These are phyloP conservation scores for Manduca sexta DNA, from an alignment of 1,140 invertebrate species.

Conservation along the genomic window DNA sequence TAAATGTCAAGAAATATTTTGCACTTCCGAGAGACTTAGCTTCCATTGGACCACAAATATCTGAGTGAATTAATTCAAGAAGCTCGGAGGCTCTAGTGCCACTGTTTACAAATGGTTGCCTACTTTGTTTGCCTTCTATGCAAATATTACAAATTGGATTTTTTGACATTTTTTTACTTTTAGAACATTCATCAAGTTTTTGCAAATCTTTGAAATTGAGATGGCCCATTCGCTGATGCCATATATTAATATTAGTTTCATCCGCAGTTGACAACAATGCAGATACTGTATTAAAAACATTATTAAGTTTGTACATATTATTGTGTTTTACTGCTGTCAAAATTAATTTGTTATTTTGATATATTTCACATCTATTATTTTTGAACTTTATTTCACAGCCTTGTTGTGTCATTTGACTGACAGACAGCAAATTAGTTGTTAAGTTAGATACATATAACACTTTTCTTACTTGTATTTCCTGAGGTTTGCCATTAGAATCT, in stretches of 20 bases:
- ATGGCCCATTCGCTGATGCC: constrained; percentile 31
- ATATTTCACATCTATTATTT: background rate
- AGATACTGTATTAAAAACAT: constrained; percentile 4
- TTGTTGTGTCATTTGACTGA: background rate
- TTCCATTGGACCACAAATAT: constrained; percentile 61
- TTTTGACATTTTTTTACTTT: constrained; percentile 17
- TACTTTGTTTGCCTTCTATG: constrained; percentile 25
- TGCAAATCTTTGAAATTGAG: constrained; percentile 27
- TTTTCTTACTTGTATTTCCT: constrained; percentile 6
- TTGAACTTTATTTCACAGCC: background rate
- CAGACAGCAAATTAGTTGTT: background rate
- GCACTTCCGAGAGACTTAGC: constrained; percentile 34
- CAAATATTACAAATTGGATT: constrained; percentile 20
- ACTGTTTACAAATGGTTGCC: constrained; percentile 18
- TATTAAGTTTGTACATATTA: constrained; percentile 22
- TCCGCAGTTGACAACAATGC: constrained; percentile 6
- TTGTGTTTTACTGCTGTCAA: constrained; percentile 6
- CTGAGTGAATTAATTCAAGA: constrained; percentile 47
- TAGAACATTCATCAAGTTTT: constrained; percentile 15
- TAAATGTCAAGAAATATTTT: constrained; percentile 56
- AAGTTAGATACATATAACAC: background rate
- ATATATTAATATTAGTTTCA: constrained; percentile 20
- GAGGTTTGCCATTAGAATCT: constrained; percentile 7
- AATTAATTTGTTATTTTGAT: background rate
- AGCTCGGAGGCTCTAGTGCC: constrained; percentile 22